A percentile compares a stretch with the other conserved stretches of the same genome.
Evolutionary conservation across 2,888 invertebrate genomes (phyloP).

Genomic region (Hydriomena furcata): DNA sequence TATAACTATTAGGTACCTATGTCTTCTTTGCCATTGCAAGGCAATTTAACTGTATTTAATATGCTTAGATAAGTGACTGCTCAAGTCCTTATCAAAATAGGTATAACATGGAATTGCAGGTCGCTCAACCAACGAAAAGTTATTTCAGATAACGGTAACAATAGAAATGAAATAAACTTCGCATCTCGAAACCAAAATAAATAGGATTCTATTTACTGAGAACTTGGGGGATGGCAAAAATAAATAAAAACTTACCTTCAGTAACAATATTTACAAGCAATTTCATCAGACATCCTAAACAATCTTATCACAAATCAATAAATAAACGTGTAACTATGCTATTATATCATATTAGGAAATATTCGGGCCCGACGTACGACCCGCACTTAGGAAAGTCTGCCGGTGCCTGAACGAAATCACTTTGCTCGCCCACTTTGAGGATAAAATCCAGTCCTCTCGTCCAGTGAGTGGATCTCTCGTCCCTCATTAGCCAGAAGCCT

Average conservation of each 20-base stretch:
- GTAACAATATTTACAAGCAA: slow-evolving; percentile 29
- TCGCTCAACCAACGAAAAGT: not conserved
- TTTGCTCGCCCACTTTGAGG: slow-evolving; percentile 87
- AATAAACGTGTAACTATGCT: slow-evolving; percentile 51
- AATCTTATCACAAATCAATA: slow-evolving; percentile 54
- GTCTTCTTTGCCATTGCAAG: not conserved
- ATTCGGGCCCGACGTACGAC: slow-evolving; percentile 89
- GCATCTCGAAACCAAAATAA: not conserved
- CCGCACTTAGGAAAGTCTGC: slow-evolving; percentile 91
- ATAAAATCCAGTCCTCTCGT: slow-evolving; percentile 90
- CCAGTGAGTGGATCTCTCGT: slow-evolving; percentile 89
- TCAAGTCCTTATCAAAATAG: slow-evolving; percentile 14
- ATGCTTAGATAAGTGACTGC: not conserved
- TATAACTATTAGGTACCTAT: too few relatives aligned
- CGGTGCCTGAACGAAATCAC: slow-evolving; percentile 87
- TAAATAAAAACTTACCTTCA: slow-evolving; percentile 8
- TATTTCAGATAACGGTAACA: not conserved
- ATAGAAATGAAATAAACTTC: not conserved
- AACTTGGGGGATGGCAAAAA: not conserved
- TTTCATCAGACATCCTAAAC: slow-evolving; percentile 27
- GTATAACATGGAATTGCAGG: not conserved
- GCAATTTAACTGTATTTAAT: slow-evolving; percentile 16
- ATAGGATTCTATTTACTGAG: not conserved
- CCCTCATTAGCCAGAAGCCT: slow-evolving; percentile 92
- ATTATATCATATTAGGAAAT: slow-evolving; percentile 83